Conservation (phyloP, 2,113 vertebrate genomes). For the Pao palembangensis region DNA sequence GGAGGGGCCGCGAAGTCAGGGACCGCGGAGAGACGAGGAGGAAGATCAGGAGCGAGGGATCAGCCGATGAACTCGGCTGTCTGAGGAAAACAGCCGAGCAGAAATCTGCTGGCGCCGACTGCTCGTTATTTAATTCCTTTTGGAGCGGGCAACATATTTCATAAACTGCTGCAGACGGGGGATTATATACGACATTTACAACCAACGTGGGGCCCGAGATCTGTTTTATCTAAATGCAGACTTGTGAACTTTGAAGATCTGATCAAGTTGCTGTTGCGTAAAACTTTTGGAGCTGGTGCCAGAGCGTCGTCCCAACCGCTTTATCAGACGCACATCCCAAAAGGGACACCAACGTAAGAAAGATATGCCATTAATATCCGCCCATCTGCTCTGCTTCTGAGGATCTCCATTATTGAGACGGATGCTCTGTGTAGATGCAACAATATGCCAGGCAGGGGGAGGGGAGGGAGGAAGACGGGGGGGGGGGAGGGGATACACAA, state of each 20-base stretch:
- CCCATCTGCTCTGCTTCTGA: slow-evolving; percentile 59
- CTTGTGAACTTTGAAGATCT: slow-evolving; percentile 25
- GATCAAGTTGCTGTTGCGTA: slow-evolving; percentile 4
- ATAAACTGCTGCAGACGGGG: slow-evolving; percentile 37
- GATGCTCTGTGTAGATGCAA: slow-evolving; percentile 36
- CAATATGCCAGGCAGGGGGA: slow-evolving; percentile 15
- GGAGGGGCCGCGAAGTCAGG: slow-evolving; percentile 18
- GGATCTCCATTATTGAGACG: slow-evolving; percentile 44
- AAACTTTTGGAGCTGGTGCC: slow-evolving; percentile 31
- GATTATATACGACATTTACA: slow-evolving; percentile 18
- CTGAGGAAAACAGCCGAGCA: slow-evolving; percentile 40
- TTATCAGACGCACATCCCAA: slow-evolving; percentile 47
- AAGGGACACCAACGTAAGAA: slow-evolving; percentile 52
- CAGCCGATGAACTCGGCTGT: slow-evolving; percentile 2
- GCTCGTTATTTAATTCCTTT: slow-evolving; percentile 57
- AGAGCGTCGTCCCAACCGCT: slow-evolving; percentile 33
- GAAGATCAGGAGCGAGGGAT: slow-evolving; percentile 23
- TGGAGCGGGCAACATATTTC: slow-evolving; percentile 43
- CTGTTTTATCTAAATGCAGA: slow-evolving; percentile 21
- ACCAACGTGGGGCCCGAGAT: slow-evolving; percentile 27
- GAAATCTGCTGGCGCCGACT: slow-evolving; percentile 44
- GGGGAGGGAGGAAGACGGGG: too few species aligned
- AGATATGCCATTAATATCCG: slow-evolving; percentile 53
- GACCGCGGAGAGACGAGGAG: slow-evolving; percentile 19
- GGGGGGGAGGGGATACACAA: slow-evolving; percentile 3